These are phyloP conservation scores for Pantala flavescens DNA, from an alignment of 1,140 invertebrate genomes.

Conservation along the genomic window DNA sequence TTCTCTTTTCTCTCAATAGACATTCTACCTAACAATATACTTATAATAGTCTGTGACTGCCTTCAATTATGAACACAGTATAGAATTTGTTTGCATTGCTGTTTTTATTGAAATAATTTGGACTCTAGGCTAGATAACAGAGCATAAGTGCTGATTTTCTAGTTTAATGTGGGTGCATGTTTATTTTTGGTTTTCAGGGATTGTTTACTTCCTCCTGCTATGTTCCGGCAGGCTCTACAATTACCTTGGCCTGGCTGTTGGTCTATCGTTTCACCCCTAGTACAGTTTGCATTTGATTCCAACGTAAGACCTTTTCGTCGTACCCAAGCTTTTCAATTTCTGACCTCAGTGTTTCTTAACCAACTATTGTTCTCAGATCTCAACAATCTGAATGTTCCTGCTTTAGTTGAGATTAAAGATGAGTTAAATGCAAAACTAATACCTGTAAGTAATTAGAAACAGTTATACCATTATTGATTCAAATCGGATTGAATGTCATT, in stretches of 20 bases:
- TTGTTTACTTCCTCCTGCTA: constrained; percentile 46
- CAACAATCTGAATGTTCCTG: background rate
- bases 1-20: too few relatives aligned
- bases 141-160: too few relatives aligned
- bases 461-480: background rate
- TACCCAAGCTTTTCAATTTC: constrained; percentile 50
- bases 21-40: too few relatives aligned
- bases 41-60: too few relatives aligned
- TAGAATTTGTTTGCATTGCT: too few relatives aligned
- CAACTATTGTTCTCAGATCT: constrained; percentile 28
- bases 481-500: background rate
- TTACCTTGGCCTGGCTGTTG: constrained; percentile 50
- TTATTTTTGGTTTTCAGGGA: constrained; percentile 29
- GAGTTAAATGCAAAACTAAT: constrained; percentile 24
- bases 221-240: constrained; percentile 52
- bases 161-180: too few relatives aligned
- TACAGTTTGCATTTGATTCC: constrained; percentile 47
- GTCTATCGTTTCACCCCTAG: constrained; percentile 40
- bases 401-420: constrained; percentile 25
- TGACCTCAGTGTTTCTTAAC: constrained; percentile 48
- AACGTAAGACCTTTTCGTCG: constrained; percentile 49
- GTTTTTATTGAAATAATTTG: too few relatives aligned
- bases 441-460: constrained; percentile 31
- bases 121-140: too few relatives aligned
- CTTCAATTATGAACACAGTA: too few relatives aligned